phyloP scores from a whole-genome alignment of 2,797 vertebrate species.

The Aulostomus chinensis region DNA sequence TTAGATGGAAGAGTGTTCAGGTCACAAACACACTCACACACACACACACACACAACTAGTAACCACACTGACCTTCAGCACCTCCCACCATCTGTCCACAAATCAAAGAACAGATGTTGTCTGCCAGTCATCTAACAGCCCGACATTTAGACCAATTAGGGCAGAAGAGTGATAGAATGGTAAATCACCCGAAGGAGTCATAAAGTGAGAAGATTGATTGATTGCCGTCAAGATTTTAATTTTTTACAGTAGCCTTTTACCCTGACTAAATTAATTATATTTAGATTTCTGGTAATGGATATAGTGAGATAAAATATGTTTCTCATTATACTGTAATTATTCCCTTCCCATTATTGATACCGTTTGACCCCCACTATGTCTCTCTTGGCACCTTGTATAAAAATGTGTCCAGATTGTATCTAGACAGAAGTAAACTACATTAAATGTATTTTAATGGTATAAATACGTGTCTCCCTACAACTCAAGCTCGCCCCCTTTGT shows the following conservation, averaged over 20 bases:
- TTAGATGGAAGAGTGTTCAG: conserved; percentile 18
- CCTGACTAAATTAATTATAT: conserved; percentile 20
- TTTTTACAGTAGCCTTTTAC: conserved; percentile 19
- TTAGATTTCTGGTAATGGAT: conserved; percentile 27
- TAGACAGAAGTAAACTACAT: too few relatives aligned
- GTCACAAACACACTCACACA: conserved; percentile 7
- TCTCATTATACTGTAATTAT: conserved; percentile 13
- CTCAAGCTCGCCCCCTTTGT: too few relatives aligned
- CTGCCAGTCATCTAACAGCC: conserved; percentile 70
- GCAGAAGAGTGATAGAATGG: conserved; percentile 57
- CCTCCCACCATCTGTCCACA: conserved; percentile 72
- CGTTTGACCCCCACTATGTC: conserved; percentile 13
- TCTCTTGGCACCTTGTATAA: not conserved
- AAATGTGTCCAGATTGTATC: too few relatives aligned
- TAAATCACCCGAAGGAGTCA: conserved; percentile 49
- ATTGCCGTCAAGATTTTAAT: conserved; percentile 42
- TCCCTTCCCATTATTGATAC: not conserved
- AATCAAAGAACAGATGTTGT: conserved; percentile 74
- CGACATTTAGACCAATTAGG: conserved; percentile 74
- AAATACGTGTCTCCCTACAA: too few relatives aligned
- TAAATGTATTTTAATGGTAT: too few relatives aligned
- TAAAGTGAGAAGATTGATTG: conserved; percentile 44
- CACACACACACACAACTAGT: conserved; percentile 18
- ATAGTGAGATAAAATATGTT: conserved; percentile 4
- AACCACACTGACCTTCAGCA: conserved; percentile 68